These are phyloP conservation scores for Lutraria lutraria DNA, from an alignment of 2,888 invertebrate genomes.

Conservation along the genomic window DNA sequence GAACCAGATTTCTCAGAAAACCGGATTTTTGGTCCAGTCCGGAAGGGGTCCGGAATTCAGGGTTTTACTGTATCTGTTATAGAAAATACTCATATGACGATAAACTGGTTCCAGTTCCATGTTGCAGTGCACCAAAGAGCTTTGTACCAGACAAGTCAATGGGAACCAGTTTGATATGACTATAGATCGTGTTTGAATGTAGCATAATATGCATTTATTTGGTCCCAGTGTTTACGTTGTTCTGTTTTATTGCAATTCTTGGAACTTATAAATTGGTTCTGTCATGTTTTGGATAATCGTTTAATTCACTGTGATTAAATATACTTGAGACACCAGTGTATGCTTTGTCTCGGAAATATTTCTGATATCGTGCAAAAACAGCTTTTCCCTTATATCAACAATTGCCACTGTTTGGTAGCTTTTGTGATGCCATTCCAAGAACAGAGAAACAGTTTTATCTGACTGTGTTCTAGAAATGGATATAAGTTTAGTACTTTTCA, in stretches of 20 bases:
- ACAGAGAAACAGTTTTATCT: not conserved
- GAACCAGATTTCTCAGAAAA: too few species aligned
- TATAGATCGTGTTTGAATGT: not conserved
- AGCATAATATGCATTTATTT: not conserved
- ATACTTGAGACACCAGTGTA: not conserved
- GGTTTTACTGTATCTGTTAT: too few species aligned
- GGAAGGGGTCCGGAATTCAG: too few species aligned
- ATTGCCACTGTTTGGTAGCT: not conserved
- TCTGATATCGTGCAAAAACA: not conserved
- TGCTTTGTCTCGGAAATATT: not conserved
- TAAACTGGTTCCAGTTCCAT: too few species aligned
- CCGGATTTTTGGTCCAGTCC: too few species aligned
- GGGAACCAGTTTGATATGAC: too few species aligned
- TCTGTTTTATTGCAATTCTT: not conserved
- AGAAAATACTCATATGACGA: too few species aligned
- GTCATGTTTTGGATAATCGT: not conserved
- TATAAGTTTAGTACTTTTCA: too few species aligned
- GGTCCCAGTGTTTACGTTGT: not conserved
- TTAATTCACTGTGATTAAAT: not conserved
- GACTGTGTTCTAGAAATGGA: too few species aligned
- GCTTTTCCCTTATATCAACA: not conserved
- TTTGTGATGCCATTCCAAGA: not conserved
- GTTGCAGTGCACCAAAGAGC: too few species aligned
- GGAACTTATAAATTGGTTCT: not conserved
- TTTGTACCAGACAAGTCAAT: too few species aligned